Base-by-base conservation (phyloP, 2,888 invertebrate species). In the Microplitis manilae region DNA sequence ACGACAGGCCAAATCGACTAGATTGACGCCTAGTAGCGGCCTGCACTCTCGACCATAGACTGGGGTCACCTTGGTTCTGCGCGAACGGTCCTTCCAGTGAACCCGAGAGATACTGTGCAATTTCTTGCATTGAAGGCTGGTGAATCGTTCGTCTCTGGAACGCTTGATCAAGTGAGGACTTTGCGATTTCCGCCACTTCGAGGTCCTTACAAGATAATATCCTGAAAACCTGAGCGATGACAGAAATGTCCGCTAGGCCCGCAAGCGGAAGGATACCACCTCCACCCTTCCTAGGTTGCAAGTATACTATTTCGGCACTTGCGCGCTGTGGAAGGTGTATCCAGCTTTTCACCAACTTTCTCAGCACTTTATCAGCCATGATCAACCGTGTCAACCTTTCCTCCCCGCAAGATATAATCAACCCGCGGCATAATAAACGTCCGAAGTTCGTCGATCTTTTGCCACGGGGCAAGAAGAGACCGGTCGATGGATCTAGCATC, bases 171-270 rank as follows among this genome's bases (percentile, higher is more conserved):
- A 20, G 20, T 20, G 20, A 20, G 20, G 20, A 20, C 20, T 20
- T 20, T 2, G 86, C 85, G 15, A 84, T 71, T 0, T 64, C 17
- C 1, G 80, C 60, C 9, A 85, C 84, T 2, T 74, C 39, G 9
- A 68, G 7, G 72, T 87, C 85, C 9, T 38, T 68, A 7, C 83
- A 80, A 2, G 83, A 84, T 69, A 88, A 79, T 76, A 88, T 82
- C 38, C 82, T 79, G 81, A 83, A 88, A 0, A 83, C 86, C 39
- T 88, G 86, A 0, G 81, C 81, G 6, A 86, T 81, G n/a, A 84
- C 81, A 20, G 80, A 68, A 5, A 83, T 20, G 20, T 1, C 20
- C 20, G 20, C 20, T 20, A 20, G 20, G 20, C 1, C 20, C 20
- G 20, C 20, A 20, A 20, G 20, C 20, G 20, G 20, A 1, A 20